These are phyloP conservation scores for Esox lucius DNA, from an alignment of 2,797 vertebrate genomes.

Conservation along the genomic window DNA sequence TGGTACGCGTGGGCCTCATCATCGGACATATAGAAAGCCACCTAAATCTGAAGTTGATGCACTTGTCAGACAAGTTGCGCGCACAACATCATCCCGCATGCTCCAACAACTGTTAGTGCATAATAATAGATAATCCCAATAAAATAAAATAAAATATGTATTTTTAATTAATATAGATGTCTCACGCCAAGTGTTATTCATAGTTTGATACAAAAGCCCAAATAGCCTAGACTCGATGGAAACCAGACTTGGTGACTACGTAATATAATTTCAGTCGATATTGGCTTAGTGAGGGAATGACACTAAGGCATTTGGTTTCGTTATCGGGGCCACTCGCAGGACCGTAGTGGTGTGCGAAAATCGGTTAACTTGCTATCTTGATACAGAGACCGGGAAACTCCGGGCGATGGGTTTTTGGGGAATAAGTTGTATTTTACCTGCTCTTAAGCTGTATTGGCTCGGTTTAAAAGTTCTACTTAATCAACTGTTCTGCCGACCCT, in stretches of 20 bases:
- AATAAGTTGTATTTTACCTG: neutral
- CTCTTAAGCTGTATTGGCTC: conserved; percentile 4
- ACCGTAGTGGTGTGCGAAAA: neutral
- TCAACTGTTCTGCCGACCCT: conserved; percentile 8
- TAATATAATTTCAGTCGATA: neutral
- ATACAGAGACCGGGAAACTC: neutral
- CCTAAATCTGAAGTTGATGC: no score
- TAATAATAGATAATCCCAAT: no score
- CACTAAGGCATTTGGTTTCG: neutral
- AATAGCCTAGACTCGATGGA: no score
- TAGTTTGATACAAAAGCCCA: no score
- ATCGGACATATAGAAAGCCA: no score
- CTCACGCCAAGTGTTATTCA: no score
- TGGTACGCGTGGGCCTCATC: no score
- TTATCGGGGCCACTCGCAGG: neutral
- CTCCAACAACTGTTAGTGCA: no score
- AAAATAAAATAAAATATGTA: no score
- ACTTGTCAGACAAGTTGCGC: no score
- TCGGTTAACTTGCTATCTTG: neutral
- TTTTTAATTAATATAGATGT: no score
- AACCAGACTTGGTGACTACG: neutral
- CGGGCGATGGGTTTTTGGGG: neutral
- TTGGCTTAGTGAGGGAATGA: neutral
- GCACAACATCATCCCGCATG: no score
- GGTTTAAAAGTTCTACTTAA: conserved; percentile 12